Conservation (phyloP, 2,797 vertebrate genomes). For the Myripristis murdjan region DNA sequence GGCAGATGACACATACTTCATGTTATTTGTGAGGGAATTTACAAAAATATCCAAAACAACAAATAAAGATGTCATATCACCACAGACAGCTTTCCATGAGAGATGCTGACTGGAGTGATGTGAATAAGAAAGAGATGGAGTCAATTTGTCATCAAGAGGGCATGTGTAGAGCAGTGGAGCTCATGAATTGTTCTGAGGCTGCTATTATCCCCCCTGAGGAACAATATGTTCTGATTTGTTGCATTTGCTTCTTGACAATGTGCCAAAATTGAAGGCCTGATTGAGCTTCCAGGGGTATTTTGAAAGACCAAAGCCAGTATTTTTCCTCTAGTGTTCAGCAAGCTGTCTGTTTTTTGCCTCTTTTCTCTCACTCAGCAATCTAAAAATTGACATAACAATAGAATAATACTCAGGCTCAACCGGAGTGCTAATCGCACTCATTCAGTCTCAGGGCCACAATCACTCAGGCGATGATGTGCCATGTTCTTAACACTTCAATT, state of each 20-base stretch:
- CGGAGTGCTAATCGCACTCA: slow-evolving; percentile 55
- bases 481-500: slow-evolving; percentile 53
- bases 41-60: slow-evolving; percentile 28
- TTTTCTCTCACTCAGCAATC: slow-evolving; percentile 64
- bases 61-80: slow-evolving; percentile 46
- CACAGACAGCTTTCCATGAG: slow-evolving; percentile 39
- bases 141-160: slow-evolving; percentile 63
- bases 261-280: slow-evolving; percentile 79
- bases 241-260: slow-evolving; percentile 79
- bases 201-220: slow-evolving; percentile 70
- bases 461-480: slow-evolving; percentile 51
- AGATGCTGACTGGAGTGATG: slow-evolving; percentile 45
- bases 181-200: slow-evolving; percentile 58
- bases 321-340: slow-evolving; percentile 70
- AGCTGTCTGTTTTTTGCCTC: slow-evolving; percentile 48
- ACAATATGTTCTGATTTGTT: slow-evolving; percentile 86
- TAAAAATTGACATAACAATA: slow-evolving; percentile 74
- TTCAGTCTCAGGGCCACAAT: slow-evolving; percentile 62
- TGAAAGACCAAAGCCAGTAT: slow-evolving; percentile 70
- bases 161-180: slow-evolving; percentile 51
- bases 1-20: slow-evolving; percentile 36
- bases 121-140: slow-evolving; percentile 52
- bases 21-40: slow-evolving; percentile 51
- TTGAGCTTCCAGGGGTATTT: slow-evolving; percentile 75
- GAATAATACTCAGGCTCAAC: slow-evolving; percentile 65